phyloP scores from a whole-genome alignment of 2,888 invertebrate genomes.

The Caenorhabditis becei region DNA sequence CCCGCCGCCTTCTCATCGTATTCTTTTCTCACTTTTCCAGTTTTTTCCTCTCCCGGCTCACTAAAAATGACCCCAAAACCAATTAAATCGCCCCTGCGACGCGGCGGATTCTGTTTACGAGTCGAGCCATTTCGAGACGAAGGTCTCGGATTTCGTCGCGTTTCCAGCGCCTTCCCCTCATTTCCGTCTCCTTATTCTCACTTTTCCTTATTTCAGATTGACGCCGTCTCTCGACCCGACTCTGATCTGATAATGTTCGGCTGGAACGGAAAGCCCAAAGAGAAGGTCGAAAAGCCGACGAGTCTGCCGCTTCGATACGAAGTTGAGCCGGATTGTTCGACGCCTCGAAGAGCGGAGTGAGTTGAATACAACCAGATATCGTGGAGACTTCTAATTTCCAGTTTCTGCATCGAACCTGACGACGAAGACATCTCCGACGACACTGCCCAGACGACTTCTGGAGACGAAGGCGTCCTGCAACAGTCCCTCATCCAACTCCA shows the following conservation, averaged over 20 bases:
- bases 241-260: slow-evolving; percentile 49
- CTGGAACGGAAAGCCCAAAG: slow-evolving; percentile 30
- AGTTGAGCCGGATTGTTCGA: slow-evolving; percentile 37
- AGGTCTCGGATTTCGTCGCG: slow-evolving; percentile 42
- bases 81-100: slow-evolving; percentile 25
- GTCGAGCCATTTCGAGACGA: slow-evolving; percentile 8
- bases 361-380: slow-evolving; percentile 6
- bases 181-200: neutral
- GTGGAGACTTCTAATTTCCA: neutral
- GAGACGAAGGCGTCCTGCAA: slow-evolving; percentile 71
- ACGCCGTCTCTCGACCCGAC: slow-evolving; percentile 33
- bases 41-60: neutral
- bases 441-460: slow-evolving; percentile 3
- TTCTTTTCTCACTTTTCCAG: slow-evolving; percentile 17
- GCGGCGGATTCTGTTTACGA: slow-evolving; percentile 4
- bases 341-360: slow-evolving; percentile 50
- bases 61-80: slow-evolving; percentile 22
- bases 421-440: slow-evolving; percentile 3
- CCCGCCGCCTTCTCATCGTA: neutral
- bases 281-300: slow-evolving; percentile 43
- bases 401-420: slow-evolving; percentile 37
- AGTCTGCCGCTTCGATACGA: slow-evolving; percentile 41
- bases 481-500: slow-evolving; percentile 81
- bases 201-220: slow-evolving; percentile 26
- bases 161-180: neutral